Percentiles rank a stretch among this genome's conserved stretches.
phyloP scores from a whole-genome alignment of 2,888 invertebrate genomes.

The Erebia ligea region DNA sequence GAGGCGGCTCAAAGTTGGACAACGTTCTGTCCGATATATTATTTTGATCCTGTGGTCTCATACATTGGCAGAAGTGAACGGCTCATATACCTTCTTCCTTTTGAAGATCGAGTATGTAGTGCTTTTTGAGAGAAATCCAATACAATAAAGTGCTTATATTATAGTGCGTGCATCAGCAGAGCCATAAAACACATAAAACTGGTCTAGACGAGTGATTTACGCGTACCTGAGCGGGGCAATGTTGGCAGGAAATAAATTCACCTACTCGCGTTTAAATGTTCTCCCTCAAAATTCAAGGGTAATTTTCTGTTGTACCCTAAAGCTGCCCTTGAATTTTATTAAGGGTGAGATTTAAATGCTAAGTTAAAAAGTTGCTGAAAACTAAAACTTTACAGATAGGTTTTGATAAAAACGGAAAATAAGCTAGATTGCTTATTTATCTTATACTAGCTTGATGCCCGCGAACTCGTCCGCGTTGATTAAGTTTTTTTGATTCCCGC shows the following conservation, averaged over 20 bases:
- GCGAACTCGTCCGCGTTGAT: too few species aligned
- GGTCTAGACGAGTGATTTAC: slow-evolving; percentile 78
- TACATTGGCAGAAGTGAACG: background rate
- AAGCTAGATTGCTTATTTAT: too few species aligned
- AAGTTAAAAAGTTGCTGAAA: background rate
- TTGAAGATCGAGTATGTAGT: background rate
- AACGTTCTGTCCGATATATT: background rate
- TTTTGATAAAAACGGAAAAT: too few species aligned
- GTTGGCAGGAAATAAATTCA: slow-evolving; percentile 45
- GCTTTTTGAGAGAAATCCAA: slow-evolving; percentile 38
- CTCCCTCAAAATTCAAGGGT: background rate
- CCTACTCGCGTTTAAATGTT: slow-evolving; percentile 33
- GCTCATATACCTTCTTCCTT: background rate
- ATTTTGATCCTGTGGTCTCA: background rate
- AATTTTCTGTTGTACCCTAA: background rate
- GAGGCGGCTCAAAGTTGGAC: too few species aligned
- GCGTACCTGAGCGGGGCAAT: slow-evolving; percentile 62
- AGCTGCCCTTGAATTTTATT: background rate
- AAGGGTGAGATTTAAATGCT: background rate
- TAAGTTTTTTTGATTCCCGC: too few species aligned
- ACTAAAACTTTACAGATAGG: too few species aligned
- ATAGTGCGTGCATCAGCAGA: slow-evolving; percentile 68
- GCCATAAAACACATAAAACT: slow-evolving; percentile 72
- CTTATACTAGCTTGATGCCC: too few species aligned
- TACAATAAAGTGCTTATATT: slow-evolving; percentile 60